Evolutionary conservation across 1,140 invertebrate species (phyloP).

Genomic region (Watersipora subatra): DNA sequence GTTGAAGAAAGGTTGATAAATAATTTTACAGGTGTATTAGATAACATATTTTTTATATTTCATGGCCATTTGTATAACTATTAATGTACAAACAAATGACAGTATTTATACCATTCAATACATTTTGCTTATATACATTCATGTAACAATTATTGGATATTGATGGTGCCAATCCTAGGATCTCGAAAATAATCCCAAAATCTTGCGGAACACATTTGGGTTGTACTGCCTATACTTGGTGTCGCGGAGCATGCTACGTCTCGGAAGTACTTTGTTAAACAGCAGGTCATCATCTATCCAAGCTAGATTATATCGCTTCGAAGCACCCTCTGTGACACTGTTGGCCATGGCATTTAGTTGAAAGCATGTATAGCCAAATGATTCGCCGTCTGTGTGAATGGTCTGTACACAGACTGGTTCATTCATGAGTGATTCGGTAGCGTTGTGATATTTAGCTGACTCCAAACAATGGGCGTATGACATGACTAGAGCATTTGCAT

Average conservation of each 20-base stretch:
- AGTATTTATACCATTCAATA: too few species aligned
- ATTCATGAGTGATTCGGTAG: conserved; percentile 36
- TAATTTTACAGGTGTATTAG: too few species aligned
- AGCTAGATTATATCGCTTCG: conserved; percentile 57
- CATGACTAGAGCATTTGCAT: conserved; percentile 11
- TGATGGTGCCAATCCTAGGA: too few species aligned
- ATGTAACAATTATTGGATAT: too few species aligned
- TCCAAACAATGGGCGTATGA: conserved; percentile 52
- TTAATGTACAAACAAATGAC: too few species aligned
- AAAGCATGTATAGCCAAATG: conserved; percentile 62
- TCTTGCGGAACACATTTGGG: conserved; percentile 55
- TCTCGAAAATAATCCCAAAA: conserved; percentile 52
- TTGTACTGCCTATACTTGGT: conserved; percentile 59
- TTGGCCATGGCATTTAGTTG: conserved; percentile 62
- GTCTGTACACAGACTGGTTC: conserved; percentile 62
- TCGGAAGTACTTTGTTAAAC: conserved; percentile 41
- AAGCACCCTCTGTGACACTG: conserved; percentile 11
- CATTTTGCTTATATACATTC: too few species aligned
- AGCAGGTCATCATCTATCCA: conserved; percentile 51
- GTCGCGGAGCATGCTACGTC: conserved; percentile 20
- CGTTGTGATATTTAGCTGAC: conserved; percentile 45
- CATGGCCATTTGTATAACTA: too few species aligned
- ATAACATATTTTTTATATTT: too few species aligned
- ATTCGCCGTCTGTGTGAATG: conserved; percentile 57
- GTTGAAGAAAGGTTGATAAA: too few species aligned